phyloP scores from a whole-genome alignment of 2,888 invertebrate species.

The Aleiodes leptofemur region DNA sequence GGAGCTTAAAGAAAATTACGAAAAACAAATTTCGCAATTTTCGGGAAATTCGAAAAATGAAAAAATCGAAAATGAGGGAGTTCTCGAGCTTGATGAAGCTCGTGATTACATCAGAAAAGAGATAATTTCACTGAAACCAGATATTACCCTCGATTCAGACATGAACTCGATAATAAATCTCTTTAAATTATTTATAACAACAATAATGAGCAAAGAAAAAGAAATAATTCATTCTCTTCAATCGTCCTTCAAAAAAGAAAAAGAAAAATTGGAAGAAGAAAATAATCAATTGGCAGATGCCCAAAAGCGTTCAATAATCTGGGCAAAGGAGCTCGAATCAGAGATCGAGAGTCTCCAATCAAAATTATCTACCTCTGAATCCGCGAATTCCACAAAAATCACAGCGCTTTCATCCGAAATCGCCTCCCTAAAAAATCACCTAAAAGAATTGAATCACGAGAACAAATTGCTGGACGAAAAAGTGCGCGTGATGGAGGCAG shows the following conservation, averaged over 20 bases:
- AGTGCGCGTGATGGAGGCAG: conserved; percentile 61
- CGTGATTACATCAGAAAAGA: conserved; percentile 64
- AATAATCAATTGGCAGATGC: conserved; percentile 63
- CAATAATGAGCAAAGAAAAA: conserved; percentile 65
- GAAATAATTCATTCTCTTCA: conserved; percentile 64
- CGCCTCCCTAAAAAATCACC: conserved; percentile 56
- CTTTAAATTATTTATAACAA: conserved; percentile 63
- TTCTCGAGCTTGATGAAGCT: conserved; percentile 65
- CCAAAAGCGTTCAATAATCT: conserved; percentile 61
- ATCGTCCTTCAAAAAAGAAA: conserved; percentile 57
- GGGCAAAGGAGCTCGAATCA: conserved; percentile 67
- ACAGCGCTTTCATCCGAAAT: conserved; percentile 53
- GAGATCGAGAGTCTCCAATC: conserved; percentile 67
- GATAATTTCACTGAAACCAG: conserved; percentile 60
- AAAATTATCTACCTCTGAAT: conserved; percentile 62
- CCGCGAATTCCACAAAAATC: conserved; percentile 29
- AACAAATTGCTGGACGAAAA: conserved; percentile 63
- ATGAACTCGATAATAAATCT: conserved; percentile 61
- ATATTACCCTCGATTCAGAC: conserved; percentile 24
- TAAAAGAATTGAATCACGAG: conserved; percentile 63
- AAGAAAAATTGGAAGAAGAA: conserved; percentile 61
- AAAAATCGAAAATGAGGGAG: conserved; percentile 47
- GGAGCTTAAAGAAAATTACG: conserved; percentile 17
- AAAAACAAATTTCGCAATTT: conserved; percentile 15
- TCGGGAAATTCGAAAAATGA: too few species aligned